Conservation (phyloP, 2,888 invertebrate species). For the Sclerodermus sp. region DNA sequence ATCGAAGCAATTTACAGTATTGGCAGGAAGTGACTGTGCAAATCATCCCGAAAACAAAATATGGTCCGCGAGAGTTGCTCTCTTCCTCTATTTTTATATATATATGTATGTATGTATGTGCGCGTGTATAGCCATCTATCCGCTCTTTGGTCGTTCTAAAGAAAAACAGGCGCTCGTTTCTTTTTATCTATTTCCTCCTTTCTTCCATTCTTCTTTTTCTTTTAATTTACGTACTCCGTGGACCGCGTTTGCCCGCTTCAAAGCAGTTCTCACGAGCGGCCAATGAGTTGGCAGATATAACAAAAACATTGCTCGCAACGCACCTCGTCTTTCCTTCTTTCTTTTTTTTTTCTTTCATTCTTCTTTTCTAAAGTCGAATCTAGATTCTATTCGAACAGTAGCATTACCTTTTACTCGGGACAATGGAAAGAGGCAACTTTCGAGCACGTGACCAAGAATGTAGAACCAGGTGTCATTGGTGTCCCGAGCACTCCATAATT, state of each 20-base stretch:
- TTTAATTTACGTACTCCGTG: constrained; percentile 39
- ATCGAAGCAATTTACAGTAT: constrained; percentile 26
- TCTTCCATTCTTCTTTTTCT: constrained; percentile 4
- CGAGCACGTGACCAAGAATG: not conserved
- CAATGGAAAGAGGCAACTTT: too few species aligned
- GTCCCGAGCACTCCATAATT: too few species aligned
- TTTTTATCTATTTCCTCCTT: not conserved
- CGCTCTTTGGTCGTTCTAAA: constrained; percentile 28
- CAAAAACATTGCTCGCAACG: constrained; percentile 40
- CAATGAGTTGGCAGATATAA: constrained; percentile 51
- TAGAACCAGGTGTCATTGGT: too few species aligned
- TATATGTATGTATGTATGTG: too few species aligned
- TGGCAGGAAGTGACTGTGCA: constrained; percentile 41
- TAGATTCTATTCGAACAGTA: constrained; percentile 23
- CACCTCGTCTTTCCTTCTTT: constrained; percentile 17
- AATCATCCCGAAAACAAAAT: constrained; percentile 37
- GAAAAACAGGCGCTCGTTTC: constrained; percentile 42
- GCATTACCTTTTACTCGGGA: constrained; percentile 9
- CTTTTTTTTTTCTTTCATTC: constrained; percentile 13
- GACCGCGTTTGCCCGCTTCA: constrained; percentile 33
- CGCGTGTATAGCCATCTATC: too few species aligned
- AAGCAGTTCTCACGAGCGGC: constrained; percentile 43
- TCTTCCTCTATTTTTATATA: not conserved
- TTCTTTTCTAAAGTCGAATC: constrained; percentile 28
- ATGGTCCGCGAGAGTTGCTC: constrained; percentile 16